Evolutionary conservation across 2,797 vertebrate species (phyloP).

Genomic region (Xenops minutus): DNA sequence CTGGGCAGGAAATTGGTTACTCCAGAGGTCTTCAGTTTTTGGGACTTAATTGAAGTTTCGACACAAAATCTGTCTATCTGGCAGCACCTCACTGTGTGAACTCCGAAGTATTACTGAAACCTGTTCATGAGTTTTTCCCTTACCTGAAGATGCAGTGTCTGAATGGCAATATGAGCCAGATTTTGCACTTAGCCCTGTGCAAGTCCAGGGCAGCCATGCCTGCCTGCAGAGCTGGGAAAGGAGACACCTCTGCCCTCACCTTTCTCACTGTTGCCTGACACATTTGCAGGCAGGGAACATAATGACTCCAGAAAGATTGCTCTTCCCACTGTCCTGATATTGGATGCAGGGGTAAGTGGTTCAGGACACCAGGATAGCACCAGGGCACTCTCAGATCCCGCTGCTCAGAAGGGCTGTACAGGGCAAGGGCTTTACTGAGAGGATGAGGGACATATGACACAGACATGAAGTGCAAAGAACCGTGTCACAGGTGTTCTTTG

Average conservation of each 20-base stretch:
- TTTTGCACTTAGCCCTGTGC: not conserved
- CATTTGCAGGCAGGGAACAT: not conserved
- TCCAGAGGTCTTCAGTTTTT: not conserved
- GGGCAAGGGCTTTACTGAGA: not conserved
- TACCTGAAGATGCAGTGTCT: not conserved
- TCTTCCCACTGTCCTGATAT: not conserved
- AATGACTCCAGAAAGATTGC: not conserved
- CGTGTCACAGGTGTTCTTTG: not conserved
- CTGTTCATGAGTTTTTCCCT: not conserved
- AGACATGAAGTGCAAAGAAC: not conserved
- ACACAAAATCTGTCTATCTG: not conserved
- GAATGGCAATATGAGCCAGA: rapidly evolving
- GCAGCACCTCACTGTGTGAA: not conserved
- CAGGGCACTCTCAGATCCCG: not conserved
- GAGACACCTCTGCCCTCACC: not conserved
- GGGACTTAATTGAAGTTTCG: not conserved
- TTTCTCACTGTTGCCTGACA: not conserved
- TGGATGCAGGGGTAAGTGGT: not conserved
- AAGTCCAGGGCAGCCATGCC: not conserved
- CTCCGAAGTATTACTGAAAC: not conserved
- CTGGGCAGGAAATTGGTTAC: not conserved
- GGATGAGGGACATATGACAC: not conserved
- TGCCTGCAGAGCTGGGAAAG: not conserved
- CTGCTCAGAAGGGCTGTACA: not conserved
- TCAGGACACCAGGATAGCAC: not conserved